Evolutionary conservation across 2,113 vertebrate genomes (phyloP), one percentile per base, ranked within the genome.

Genomic region (Microcebus ravelobensis): DNA sequence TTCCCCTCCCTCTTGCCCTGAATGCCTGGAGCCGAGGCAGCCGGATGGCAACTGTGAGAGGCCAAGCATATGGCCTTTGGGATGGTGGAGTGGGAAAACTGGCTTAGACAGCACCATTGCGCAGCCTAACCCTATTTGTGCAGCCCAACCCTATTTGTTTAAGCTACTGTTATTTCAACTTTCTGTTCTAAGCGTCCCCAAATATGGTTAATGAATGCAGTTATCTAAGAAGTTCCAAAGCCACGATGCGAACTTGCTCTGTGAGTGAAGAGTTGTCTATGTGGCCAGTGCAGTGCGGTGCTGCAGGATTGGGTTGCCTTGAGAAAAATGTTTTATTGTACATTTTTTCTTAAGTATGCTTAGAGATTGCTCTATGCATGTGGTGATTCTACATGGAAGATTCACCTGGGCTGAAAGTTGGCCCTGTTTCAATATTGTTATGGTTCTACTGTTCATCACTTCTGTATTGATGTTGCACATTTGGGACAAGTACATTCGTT

Each of bases 341-440:
- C 12, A 14, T 25, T 70, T 76, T 87, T 8, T 31, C 39, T 67
- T 74, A 57, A 42, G 0, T n/a, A 27, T 70, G 42, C 50, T 70
- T 21, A 57, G 29, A 90, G 70, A 57, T 36, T 65, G 65, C 14
- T 76, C 52, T 27, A 4, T 50, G 68, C 42, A 99, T 99, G 99
- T 99, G 99, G 99, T 98, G 99, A 29, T 99, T 99, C 98, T 99
- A 99, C 98, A 99, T 99, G 0, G 99, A 99, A 95, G 99, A 99
- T 97, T 99, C 99, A 2, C 99, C 99, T 0, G 99, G 99, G 23
- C 99, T 99, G 88, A 99, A 99, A 99, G 99, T 99, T 55, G 52
- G 52, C 52, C 52, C 52, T 55, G 52, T 55, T 55, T 1, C 17
- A 55, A 17, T 17, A 55, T 55, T 55, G 52, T 55, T 17, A 55